Evolutionary conservation across 1,140 invertebrate species (phyloP).

Genomic region (Apis laboriosa): DNA sequence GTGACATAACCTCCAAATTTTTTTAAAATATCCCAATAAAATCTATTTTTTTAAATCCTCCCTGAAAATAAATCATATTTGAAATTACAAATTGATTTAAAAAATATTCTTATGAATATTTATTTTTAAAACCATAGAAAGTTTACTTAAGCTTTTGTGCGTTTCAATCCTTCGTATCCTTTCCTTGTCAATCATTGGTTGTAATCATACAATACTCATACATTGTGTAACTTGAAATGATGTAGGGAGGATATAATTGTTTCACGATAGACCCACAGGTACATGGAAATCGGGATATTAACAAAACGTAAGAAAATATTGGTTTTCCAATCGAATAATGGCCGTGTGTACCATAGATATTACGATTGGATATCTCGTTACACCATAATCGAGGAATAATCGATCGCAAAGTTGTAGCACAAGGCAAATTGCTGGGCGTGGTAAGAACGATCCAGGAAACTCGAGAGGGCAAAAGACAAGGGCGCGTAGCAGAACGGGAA

Average conservation of each 20-base stretch:
- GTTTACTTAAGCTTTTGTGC: conserved; percentile 38
- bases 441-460: conserved; percentile 70
- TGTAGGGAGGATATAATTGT: conserved; percentile 56
- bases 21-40: too few species aligned
- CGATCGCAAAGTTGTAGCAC: conserved; percentile 64
- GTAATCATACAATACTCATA: conserved; percentile 42
- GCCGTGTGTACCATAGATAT: neutral
- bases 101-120: neutral
- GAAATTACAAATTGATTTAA: conserved; percentile 18
- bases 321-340: conserved; percentile 42
- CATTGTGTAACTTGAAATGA: conserved; percentile 65
- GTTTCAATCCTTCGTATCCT: conserved; percentile 54
- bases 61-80: neutral
- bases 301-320: conserved; percentile 2
- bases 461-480: conserved; percentile 66
- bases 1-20: neutral
- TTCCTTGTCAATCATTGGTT: conserved; percentile 58
- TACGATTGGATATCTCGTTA: conserved; percentile 68
- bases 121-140: neutral
- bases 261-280: conserved; percentile 48
- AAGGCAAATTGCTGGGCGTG: conserved; percentile 70
- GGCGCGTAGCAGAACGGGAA: conserved; percentile 54
- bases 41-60: neutral
- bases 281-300: conserved; percentile 29
- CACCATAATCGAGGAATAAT: conserved; percentile 73